phyloP scores from a whole-genome alignment of 2,113 vertebrate species.

The Pelusios castaneus region DNA sequence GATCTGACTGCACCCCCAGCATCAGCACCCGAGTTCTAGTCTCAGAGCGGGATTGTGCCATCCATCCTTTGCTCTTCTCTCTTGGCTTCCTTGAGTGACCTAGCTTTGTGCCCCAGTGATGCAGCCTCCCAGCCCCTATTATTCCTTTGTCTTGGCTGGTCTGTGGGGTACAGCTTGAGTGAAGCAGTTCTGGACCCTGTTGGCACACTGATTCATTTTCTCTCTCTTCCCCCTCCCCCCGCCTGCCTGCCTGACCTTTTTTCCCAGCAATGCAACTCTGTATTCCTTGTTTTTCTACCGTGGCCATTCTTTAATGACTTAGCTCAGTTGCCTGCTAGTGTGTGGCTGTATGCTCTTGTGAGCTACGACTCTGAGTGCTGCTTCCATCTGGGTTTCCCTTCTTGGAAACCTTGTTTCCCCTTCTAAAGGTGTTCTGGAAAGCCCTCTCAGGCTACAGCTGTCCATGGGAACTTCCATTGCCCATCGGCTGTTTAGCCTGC shows the following conservation, averaged over 20 bases:
- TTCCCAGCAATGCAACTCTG: not conserved
- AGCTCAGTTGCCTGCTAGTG: not conserved
- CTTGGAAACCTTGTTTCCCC: too few species aligned
- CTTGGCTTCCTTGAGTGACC: not conserved
- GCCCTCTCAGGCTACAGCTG: not conserved
- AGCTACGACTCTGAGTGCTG: not conserved
- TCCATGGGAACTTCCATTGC: not conserved
- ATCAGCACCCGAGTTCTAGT: not conserved
- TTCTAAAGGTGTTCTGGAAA: not conserved
- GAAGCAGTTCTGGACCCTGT: not conserved
- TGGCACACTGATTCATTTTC: not conserved
- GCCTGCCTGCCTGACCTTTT: not conserved
- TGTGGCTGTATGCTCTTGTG: not conserved
- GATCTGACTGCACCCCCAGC: not conserved
- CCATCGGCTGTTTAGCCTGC: rapidly evolving
- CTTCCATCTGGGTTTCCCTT: not conserved
- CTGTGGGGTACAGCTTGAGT: not conserved
- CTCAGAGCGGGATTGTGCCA: not conserved
- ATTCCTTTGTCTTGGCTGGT: not conserved
- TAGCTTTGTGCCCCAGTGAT: not conserved
- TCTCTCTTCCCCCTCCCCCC: not conserved
- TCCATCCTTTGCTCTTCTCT: not conserved
- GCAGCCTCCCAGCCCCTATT: not conserved
- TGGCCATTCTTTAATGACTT: not conserved
- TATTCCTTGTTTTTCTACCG: not conserved